phyloP scores from a whole-genome alignment of 2,888 invertebrate species.

The Hirtodrosophila alboralis region DNA sequence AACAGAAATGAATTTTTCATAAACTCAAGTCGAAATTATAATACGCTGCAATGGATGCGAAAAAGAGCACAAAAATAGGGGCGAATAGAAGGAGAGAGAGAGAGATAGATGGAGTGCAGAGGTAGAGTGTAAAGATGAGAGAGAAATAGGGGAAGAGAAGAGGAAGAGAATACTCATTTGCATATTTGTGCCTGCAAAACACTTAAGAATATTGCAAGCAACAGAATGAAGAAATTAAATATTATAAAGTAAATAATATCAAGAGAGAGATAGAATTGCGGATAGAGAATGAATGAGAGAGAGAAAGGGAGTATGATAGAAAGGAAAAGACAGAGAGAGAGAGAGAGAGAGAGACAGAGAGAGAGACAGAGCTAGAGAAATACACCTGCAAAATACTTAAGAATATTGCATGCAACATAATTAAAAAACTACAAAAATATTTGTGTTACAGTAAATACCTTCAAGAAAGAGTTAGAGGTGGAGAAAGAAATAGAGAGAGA shows the following conservation, averaged over 20 bases:
- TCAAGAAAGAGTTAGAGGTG: too few relatives aligned
- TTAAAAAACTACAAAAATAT: too few relatives aligned
- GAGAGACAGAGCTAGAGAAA: too few relatives aligned
- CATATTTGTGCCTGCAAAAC: conserved; percentile 1
- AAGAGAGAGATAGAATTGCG: too few relatives aligned
- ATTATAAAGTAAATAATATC: background rate
- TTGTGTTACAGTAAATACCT: too few relatives aligned
- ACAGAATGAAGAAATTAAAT: too few relatives aligned
- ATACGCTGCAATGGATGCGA: conserved; percentile 27
- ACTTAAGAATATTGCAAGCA: conserved; percentile 3
- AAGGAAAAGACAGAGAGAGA: too few relatives aligned
- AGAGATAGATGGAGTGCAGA: background rate
- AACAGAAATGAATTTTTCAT: conserved; percentile 35
- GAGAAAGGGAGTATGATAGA: background rate
- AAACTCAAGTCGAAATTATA: conserved; percentile 29
- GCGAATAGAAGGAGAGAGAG: background rate
- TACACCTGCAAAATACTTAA: conserved; percentile 10
- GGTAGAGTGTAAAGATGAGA: background rate
- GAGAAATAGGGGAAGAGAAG: background rate
- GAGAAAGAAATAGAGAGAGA: background rate
- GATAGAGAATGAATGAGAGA: background rate
- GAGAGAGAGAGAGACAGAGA: background rate
- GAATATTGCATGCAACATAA: conserved; percentile 4
- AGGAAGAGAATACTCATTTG: conserved; percentile 7
- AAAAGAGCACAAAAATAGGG: background rate